Evolutionary conservation across 2,888 invertebrate genomes (phyloP).

Genomic region (Chalcosyrphus nemorum): DNA sequence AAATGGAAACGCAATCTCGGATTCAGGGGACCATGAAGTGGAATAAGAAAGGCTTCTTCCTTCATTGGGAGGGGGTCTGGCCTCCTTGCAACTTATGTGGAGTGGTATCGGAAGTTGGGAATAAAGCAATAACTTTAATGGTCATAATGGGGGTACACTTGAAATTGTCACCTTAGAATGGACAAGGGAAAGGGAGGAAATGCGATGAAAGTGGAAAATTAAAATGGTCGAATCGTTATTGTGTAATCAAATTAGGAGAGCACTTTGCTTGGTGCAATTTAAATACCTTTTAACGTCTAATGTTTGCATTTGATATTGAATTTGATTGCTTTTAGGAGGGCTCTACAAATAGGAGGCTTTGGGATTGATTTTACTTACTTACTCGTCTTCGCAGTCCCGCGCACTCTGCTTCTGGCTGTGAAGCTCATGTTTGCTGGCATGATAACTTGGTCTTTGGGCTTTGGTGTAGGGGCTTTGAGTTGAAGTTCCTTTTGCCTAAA

Average conservation of each 20-base stretch:
- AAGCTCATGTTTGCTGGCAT: no score
- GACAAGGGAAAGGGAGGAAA: neutral
- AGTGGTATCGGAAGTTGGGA: slow-evolving; percentile 48
- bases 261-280: neutral
- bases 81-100: neutral
- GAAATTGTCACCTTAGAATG: slow-evolving; percentile 7
- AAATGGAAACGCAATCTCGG: slow-evolving; percentile 60
- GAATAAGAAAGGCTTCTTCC: slow-evolving; percentile 52
- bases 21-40: slow-evolving; percentile 58
- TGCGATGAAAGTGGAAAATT: slow-evolving; percentile 18
- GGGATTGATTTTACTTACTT: no score
- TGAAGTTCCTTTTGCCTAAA: no score
- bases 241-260: slow-evolving; percentile 4
- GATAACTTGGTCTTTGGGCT: no score
- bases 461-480: no score
- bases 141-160: slow-evolving; percentile 9
- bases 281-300: neutral
- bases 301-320: neutral
- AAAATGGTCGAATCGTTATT: slow-evolving; percentile 9
- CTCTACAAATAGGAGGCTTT: no score
- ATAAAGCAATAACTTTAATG: slow-evolving; percentile 42
- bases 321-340: neutral
- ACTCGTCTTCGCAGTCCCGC: no score
- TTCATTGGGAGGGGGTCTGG: slow-evolving; percentile 38
- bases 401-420: no score